These are phyloP conservation scores for Phalacrocorax carbo DNA, from an alignment of 2,113 vertebrate genomes.

Conservation along the genomic window DNA sequence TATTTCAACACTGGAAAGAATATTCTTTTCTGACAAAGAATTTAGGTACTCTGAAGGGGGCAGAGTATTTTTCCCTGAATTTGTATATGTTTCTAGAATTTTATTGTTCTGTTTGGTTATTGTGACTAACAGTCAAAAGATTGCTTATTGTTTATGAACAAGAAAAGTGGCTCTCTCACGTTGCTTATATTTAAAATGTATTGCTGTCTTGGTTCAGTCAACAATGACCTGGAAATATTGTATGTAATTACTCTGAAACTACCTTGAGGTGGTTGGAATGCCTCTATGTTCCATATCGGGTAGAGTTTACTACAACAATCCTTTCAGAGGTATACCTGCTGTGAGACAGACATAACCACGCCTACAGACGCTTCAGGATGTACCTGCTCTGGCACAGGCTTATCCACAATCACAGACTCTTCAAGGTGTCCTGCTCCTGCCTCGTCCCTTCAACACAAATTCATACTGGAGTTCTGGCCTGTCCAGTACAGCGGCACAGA, in stretches of 20 bases:
- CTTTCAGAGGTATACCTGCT: no score
- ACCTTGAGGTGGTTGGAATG: not conserved
- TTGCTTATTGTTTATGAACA: not conserved
- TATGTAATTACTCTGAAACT: not conserved
- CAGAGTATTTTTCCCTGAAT: not conserved
- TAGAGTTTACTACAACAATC: not conserved
- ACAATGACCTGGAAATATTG: not conserved
- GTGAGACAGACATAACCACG: no score
- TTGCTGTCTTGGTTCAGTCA: not conserved
- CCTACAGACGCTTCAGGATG: no score
- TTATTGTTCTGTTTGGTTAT: not conserved
- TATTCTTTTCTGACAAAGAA: not conserved
- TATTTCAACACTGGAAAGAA: not conserved
- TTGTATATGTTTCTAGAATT: not conserved
- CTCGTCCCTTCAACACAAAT: no score
- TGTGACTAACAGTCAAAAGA: not conserved
- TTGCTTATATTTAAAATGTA: not conserved
- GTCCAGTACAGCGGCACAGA: no score
- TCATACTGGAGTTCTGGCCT: no score
- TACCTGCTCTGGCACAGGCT: no score
- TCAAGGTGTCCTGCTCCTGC: no score
- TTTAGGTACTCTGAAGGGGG: not conserved
- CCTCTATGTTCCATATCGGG: not conserved
- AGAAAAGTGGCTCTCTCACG: not conserved
- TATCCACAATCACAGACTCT: no score